Conservation (phyloP, 2,888 invertebrate genomes). For the Meteorus colon region DNA sequence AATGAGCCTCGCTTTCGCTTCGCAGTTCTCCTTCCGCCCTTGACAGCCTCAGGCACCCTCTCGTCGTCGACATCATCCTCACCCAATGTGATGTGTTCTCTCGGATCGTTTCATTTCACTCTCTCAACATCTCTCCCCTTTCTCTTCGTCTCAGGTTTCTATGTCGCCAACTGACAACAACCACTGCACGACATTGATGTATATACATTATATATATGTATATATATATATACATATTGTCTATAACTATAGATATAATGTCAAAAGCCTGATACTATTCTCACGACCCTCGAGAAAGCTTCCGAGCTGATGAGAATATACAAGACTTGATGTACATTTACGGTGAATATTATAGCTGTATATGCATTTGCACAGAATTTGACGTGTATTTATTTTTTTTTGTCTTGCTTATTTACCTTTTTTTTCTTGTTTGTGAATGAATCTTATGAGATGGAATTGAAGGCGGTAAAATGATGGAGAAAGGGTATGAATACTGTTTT, state of each 20-base stretch:
- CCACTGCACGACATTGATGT: neutral
- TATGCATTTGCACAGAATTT: too few relatives aligned
- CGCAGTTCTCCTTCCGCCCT: slow-evolving; percentile 50
- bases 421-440: too few relatives aligned
- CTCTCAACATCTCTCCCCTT: neutral
- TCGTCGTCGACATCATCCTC: slow-evolving; percentile 11
- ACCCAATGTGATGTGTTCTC: slow-evolving; percentile 13
- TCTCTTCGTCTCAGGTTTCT: neutral
- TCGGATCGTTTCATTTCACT: neutral
- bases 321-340: neutral
- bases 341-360: too few relatives aligned
- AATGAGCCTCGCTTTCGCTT: slow-evolving; percentile 72
- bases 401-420: too few relatives aligned
- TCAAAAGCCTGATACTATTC: neutral
- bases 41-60: slow-evolving; percentile 12
- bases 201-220: neutral
- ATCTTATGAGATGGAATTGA: too few relatives aligned
- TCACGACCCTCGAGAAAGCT: slow-evolving; percentile 26
- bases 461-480: too few relatives aligned
- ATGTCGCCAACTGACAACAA: neutral
- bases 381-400: too few relatives aligned
- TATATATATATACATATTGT: neutral
- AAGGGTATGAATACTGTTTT: too few relatives aligned
- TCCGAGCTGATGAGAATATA: slow-evolving; percentile 19
- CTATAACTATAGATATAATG: too few relatives aligned